A percentile compares a stretch with the other conserved stretches of the same genome.
Evolutionary conservation across 1,140 invertebrate genomes (phyloP).

Genomic region (Drosophila burlai): DNA sequence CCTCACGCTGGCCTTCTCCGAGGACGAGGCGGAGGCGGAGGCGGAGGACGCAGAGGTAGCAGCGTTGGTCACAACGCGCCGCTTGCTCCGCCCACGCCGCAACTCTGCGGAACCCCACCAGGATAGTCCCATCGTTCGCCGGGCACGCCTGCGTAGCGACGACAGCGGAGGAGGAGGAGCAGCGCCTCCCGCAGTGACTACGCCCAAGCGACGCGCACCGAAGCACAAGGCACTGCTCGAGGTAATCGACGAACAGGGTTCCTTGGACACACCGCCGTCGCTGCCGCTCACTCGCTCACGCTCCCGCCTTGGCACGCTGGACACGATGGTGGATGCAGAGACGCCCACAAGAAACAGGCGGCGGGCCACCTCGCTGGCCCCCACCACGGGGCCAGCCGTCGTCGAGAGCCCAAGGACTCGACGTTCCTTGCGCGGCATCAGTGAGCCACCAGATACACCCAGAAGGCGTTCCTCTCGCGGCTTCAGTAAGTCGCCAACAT

Average conservation of each 20-base stretch:
- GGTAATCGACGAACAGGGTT: constrained; percentile 56
- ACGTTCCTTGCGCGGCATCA: constrained; percentile 22
- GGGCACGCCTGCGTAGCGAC: constrained; percentile 30
- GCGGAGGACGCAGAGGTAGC: neutral
- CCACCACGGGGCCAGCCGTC: neutral
- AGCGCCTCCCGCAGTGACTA: constrained; percentile 12
- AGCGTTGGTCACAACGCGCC: neutral
- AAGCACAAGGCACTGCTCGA: constrained; percentile 42
- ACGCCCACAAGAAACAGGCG: neutral
- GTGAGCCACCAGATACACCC: constrained; percentile 27
- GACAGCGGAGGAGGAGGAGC: constrained; percentile 10
- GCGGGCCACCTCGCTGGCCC: constrained; percentile 12
- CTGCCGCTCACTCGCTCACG: constrained; percentile 58
- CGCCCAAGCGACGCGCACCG: constrained; percentile 29
- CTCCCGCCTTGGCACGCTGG: constrained; percentile 18
- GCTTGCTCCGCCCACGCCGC: constrained; percentile 2
- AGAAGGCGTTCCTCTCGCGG: neutral
- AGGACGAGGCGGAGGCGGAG: constrained; percentile 19
- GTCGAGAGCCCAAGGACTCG: neutral
- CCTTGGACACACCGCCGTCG: neutral
- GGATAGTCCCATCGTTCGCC: constrained; percentile 1
- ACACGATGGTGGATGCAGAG: constrained; percentile 3
- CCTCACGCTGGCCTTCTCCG: constrained; percentile 37
- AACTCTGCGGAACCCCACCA: neutral
- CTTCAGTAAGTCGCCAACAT: constrained; percentile 2